Evolutionary conservation across 1,140 invertebrate genomes (phyloP), one percentile per base, ranked within the genome.

Genomic region (Panonychus citri): DNA sequence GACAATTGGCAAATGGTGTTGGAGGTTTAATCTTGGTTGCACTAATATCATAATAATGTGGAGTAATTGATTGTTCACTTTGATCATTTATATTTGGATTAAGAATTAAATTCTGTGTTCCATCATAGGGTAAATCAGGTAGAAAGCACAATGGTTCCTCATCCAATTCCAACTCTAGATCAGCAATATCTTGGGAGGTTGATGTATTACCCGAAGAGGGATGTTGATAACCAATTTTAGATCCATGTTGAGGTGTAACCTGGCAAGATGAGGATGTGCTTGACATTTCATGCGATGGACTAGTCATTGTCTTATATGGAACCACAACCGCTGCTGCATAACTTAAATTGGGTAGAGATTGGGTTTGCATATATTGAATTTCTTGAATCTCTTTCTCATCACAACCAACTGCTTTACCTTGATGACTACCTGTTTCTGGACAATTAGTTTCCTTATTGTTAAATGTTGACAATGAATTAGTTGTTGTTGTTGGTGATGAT

Each of bases 171-270:
- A 63, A 55, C 42, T 63, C 62, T 37, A 63, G 60, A 55, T 63
- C 62, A 28, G 61, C 57, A 56, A 63, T 59, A 46, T 62, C 62
- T 49, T 62, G 59, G 34, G 61, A 63, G 25, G 62, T 63, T 15
- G 62, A 63, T 28, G 61, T 62, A 21, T 63, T 60, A 13, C 61
- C 61, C 42, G 59, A 60, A 5, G 59, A 59, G 17, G 61, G 59
- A 13, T 40, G 49, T 51, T 56, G 25, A 27, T 27, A 37, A 8
- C 59, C 42, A n/a, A 48, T 30, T 10, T 52, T 25, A 13, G 27
- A 51, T 21, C 25, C 21, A 19, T 21, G 49, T 5, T 26, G 49
- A 51, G 49, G 30, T 7, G 30, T 34, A 34, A 34, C 30, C 12
- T 34, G 30, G 12, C 30, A 34, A 7, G 30, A 34, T 34, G 30